Evolutionary conservation across 2,113 vertebrate species (phyloP).

Genomic region (Oncorhynchus kisutch): DNA sequence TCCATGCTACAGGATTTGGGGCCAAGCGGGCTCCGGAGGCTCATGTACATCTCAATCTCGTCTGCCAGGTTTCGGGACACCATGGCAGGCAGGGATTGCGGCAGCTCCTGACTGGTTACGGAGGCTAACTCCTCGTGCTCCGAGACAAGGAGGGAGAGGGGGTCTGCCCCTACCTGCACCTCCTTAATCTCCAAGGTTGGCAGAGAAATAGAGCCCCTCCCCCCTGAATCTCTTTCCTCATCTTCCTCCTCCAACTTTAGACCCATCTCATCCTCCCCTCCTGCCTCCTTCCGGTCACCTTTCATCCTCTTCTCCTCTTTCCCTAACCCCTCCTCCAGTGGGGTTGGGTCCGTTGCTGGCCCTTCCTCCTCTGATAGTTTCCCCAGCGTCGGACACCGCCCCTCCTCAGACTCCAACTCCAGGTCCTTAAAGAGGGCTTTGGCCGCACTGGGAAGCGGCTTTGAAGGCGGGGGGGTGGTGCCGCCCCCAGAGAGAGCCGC

Average conservation of each 20-base stretch:
- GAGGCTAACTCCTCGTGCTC: constrained; percentile 70
- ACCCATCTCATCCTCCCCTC: constrained; percentile 21
- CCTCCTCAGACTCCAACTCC: constrained; percentile 58
- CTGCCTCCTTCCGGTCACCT: constrained; percentile 27
- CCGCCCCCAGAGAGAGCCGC: constrained; percentile 79
- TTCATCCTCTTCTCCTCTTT: constrained; percentile 4
- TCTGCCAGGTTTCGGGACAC: constrained; percentile 91
- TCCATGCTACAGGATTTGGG: constrained; percentile 91
- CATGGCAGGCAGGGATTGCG: constrained; percentile 73
- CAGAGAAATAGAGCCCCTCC: constrained; percentile 27
- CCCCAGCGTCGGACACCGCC: constrained; percentile 36
- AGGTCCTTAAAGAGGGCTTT: constrained; percentile 68
- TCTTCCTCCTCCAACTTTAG: neutral
- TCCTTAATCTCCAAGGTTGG: constrained; percentile 80
- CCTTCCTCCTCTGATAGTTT: constrained; percentile 61
- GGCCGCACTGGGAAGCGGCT: constrained; percentile 6
- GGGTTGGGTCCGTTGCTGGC: neutral
- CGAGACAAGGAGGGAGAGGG: constrained; percentile 87
- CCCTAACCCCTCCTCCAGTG: constrained; percentile 25
- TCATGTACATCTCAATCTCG: constrained; percentile 98
- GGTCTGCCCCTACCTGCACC: constrained; percentile 88
- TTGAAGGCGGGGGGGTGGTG: constrained; percentile 45
- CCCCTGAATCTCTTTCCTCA: constrained; percentile 32
- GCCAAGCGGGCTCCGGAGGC: constrained; percentile 83
- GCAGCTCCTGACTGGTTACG: constrained; percentile 75